Evolutionary conservation across 2,113 vertebrate genomes (phyloP), one percentile per base, ranked within the genome.

Genomic region (Dermatemys mawii): DNA sequence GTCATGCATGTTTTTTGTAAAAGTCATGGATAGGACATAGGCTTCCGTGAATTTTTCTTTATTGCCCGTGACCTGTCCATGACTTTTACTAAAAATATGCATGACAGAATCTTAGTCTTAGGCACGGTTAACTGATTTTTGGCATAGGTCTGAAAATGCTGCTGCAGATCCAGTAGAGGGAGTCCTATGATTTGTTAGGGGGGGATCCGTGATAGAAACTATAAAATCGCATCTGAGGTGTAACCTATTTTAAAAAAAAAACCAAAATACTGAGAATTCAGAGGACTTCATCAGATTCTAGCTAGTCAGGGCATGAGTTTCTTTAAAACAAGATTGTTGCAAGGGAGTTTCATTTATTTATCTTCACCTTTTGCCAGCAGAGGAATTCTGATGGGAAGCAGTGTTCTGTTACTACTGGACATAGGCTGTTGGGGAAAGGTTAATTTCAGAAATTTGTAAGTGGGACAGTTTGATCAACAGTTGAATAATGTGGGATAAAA

Each of bases 141-240:
- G 54, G 44, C 26, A 1, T 2, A 1, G 5, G 7, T 67, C 7
- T 78, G 19, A n/a, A 46, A 76, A 6, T 14, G 6, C 57, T 0
- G 49, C 32, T 24, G 46, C 53, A 79, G 88, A 22, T 90, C 95
- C 95, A 76, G 80, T 78, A 97, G 95, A 94, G 95, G 95, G 95
- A 93, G 88, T 86, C 46, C 0, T 73, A 8, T 48, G 81, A 89
- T 85, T 53, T n/a, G 5, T 53, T 86, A 38, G 54, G 84, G 29
- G 26, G 3, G 70, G 5, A 19, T 55, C 63, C 29, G 27, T 44
- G 67, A 26, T 73, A 70, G 29, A 46, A 38, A 85, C n/a, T 38
- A 19, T 70, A 22, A 38, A 70, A 70, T 35, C 38, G 63, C 17
- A n/a, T 38, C 63, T 70, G 16, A 70, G 19, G 19, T 22, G n/a